phyloP scores from a whole-genome alignment of 2,888 invertebrate species.

The Leucophenga montana region DNA sequence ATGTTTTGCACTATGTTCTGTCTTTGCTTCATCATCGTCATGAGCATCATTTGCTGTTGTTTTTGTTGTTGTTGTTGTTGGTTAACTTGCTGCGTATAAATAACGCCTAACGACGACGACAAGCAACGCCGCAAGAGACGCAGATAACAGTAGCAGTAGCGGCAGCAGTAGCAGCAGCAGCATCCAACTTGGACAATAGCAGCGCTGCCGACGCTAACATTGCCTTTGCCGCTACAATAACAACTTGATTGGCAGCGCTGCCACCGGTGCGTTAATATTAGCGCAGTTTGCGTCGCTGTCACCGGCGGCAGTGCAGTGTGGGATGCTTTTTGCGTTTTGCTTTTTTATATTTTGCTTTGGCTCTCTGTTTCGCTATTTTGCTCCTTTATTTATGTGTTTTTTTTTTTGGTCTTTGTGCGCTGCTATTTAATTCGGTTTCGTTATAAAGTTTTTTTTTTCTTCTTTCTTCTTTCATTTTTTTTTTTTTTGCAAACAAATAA shows the following conservation, averaged over 20 bases:
- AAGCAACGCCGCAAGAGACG: neutral
- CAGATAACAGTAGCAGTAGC: neutral
- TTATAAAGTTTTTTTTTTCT: constrained; percentile 36
- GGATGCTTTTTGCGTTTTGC: constrained; percentile 7
- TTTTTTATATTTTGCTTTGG: neutral
- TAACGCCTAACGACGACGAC: constrained; percentile 23
- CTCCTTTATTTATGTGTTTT: constrained; percentile 1
- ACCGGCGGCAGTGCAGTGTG: neutral
- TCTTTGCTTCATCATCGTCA: neutral
- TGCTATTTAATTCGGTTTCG: neutral
- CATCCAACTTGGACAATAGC: neutral
- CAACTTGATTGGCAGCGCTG: neutral
- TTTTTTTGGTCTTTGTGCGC: constrained; percentile 8
- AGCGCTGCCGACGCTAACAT: neutral
- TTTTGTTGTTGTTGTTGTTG: constrained; percentile 3
- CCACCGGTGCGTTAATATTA: neutral
- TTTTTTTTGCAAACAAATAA: constrained; percentile 58
- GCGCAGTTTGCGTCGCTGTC: constrained; percentile 2
- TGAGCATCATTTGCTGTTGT: constrained; percentile 1
- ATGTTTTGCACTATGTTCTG: neutral
- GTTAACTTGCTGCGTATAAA: constrained; percentile 8
- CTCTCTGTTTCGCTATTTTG: neutral
- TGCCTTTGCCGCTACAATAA: neutral
- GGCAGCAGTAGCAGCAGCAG: constrained; percentile 1
- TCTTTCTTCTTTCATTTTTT: constrained; percentile 39